A percentile compares a stretch with the other conserved stretches of the same genome.
These are phyloP conservation scores for Heptranchias perlo DNA, from an alignment of 2,113 vertebrate genomes.

Conservation along the genomic window DNA sequence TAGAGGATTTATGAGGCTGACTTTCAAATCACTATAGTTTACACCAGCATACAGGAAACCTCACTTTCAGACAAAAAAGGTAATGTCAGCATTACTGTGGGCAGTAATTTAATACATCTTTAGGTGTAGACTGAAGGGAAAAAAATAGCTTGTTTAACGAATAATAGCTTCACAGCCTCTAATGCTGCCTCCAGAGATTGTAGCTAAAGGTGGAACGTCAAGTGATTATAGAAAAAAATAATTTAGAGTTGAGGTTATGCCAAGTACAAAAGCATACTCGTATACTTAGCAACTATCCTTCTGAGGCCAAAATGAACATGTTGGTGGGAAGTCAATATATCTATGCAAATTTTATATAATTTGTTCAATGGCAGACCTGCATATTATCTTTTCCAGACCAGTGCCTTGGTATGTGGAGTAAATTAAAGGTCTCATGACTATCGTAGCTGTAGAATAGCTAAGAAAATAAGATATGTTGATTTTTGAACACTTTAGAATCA, in stretches of 20 bases:
- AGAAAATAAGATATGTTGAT: background rate
- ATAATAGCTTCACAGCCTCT: background rate
- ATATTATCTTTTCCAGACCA: background rate
- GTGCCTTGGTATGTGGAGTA: background rate
- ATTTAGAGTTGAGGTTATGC: background rate
- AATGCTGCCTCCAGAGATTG: background rate
- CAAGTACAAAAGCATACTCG: background rate
- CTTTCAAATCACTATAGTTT: constrained; percentile 8
- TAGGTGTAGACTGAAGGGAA: background rate
- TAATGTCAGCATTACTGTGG: background rate
- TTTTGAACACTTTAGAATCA: background rate
- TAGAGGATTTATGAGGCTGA: background rate
- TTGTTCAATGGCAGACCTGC: background rate
- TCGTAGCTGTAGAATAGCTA: background rate
- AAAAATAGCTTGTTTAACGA: constrained; percentile 1
- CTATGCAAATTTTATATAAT: background rate
- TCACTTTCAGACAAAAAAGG: constrained; percentile 9
- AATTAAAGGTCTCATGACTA: background rate
- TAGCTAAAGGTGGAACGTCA: background rate
- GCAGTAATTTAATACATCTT: background rate
- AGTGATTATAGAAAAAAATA: background rate
- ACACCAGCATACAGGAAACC: background rate
- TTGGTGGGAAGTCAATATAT: background rate
- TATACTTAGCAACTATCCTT: background rate
- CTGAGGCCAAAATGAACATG: background rate